phyloP scores from a whole-genome alignment of 2,113 vertebrate species.

The Chiloscyllium plagiosum region DNA sequence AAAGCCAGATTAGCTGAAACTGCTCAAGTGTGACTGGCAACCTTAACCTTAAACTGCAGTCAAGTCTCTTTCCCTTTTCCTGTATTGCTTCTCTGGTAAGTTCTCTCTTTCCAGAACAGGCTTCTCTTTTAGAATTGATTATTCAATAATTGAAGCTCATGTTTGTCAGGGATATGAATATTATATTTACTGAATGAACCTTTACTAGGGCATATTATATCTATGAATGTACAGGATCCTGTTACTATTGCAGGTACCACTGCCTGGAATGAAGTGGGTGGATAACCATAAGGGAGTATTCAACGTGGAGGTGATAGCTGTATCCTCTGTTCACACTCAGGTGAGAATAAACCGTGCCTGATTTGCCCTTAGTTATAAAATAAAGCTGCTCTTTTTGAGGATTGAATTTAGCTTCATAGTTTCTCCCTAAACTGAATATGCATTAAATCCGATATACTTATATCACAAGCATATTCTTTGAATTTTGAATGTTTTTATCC shows the following conservation, averaged over 20 bases:
- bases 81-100: neutral
- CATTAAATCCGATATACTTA: neutral
- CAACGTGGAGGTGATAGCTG: slow-evolving; percentile 87
- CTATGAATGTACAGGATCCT: neutral
- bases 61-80: neutral
- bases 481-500: neutral
- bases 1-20: neutral
- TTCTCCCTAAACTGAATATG: neutral
- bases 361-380: neutral
- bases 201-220: neutral
- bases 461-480: too few relatives aligned
- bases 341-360: slow-evolving; percentile 50
- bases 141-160: neutral
- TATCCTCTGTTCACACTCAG: slow-evolving; percentile 90
- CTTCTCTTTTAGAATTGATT: neutral
- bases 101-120: neutral
- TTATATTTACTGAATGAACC: neutral
- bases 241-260: slow-evolving; percentile 71
- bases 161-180: neutral
- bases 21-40: neutral
- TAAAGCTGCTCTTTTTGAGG: neutral
- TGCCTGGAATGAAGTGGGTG: slow-evolving; percentile 98
- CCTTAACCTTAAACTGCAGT: neutral
- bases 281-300: slow-evolving; percentile 98
- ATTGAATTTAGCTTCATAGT: neutral